phyloP scores from a whole-genome alignment of 2,113 vertebrate genomes.

The Perca flavescens region DNA sequence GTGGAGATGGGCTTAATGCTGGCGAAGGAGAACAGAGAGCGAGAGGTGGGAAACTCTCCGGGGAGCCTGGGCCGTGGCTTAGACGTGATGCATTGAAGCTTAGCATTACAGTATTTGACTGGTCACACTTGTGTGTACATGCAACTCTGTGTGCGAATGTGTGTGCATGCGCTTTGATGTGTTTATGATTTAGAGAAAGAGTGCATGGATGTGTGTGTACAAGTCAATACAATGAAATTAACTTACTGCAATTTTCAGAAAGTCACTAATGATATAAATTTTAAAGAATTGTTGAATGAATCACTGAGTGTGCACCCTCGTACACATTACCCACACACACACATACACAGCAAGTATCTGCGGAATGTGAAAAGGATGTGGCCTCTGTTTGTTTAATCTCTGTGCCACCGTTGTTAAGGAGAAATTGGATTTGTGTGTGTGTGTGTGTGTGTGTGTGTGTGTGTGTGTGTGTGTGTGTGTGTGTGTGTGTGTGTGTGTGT shows the following conservation, averaged over 20 bases:
- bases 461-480: too few species aligned
- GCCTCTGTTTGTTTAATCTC: constrained; percentile 57
- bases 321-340: not conserved
- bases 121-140: constrained; percentile 5
- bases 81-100: constrained; percentile 34
- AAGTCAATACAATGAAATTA: constrained; percentile 41
- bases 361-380: constrained; percentile 19
- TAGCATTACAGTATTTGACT: constrained; percentile 37
- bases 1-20: constrained; percentile 43
- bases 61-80: constrained; percentile 2
- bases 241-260: constrained; percentile 44
- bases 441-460: too few species aligned
- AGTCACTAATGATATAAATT: constrained; percentile 41
- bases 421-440: constrained; percentile 49
- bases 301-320: not conserved
- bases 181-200: constrained; percentile 17
- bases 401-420: constrained; percentile 54
- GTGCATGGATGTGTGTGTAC: not conserved
- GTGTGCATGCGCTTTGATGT: not conserved
- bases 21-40: constrained; percentile 43
- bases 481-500: not conserved
- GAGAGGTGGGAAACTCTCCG: constrained; percentile 34
- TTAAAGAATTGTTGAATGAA: constrained; percentile 42
- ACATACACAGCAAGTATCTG: constrained; percentile 3
- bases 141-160: not conserved